Percentiles rank a stretch among this genome's conserved stretches.
phyloP scores from a whole-genome alignment of 1,140 invertebrate genomes.

The Eciton burchellii region DNA sequence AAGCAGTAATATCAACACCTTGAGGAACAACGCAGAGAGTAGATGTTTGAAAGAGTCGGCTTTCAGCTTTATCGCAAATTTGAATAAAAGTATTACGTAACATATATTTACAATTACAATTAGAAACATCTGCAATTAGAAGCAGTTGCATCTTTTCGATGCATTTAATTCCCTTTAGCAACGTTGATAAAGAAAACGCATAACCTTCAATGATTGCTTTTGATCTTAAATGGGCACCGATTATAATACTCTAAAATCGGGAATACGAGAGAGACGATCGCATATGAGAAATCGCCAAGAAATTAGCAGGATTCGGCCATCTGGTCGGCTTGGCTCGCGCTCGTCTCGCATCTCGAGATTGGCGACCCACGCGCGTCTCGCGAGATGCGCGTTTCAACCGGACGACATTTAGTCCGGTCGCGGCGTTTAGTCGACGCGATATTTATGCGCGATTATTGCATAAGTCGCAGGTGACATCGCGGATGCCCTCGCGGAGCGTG shows the following conservation, averaged over 20 bases:
- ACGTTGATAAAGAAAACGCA: no score
- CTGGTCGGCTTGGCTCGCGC: constrained; percentile 22
- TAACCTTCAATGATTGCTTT: neutral
- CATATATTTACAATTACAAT: neutral
- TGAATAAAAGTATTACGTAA: neutral
- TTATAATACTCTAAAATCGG: neutral
- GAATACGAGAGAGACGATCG: constrained; percentile 1
- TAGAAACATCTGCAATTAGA: neutral
- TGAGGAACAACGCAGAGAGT: no score
- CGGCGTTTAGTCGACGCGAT: constrained; percentile 27
- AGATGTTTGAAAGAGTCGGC: neutral
- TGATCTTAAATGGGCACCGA: neutral
- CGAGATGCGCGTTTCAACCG: constrained; percentile 56
- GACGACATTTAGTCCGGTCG: constrained; percentile 67
- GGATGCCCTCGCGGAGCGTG: constrained; percentile 58
- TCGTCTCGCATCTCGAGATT: constrained; percentile 56
- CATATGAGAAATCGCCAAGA: constrained; percentile 2
- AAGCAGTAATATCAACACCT: neutral
- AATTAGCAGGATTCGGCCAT: constrained; percentile 12
- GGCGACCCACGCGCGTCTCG: constrained; percentile 62
- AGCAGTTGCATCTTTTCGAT: neutral
- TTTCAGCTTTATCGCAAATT: no score
- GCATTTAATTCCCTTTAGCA: neutral
- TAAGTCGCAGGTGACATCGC: constrained; percentile 70
- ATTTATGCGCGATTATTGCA: no score